Conservation (phyloP, 2,888 invertebrate genomes). For the Eristalinus aeneus region DNA sequence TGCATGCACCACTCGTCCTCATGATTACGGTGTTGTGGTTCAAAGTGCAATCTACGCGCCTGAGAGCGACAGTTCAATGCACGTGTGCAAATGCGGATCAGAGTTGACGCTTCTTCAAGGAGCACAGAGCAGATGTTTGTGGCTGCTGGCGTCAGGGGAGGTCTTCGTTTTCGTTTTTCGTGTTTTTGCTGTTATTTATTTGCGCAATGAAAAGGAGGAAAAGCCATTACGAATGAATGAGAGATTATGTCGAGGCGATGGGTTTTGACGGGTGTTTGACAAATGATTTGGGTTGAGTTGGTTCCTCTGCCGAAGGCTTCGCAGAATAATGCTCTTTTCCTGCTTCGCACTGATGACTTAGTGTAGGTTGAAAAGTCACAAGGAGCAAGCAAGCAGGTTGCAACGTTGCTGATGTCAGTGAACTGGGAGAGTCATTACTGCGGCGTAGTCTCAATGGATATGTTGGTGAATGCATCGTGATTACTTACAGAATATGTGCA, state of each 20-base stretch:
- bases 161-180: neutral
- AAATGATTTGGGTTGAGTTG: neutral
- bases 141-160: neutral
- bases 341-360: neutral
- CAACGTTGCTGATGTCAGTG: neutral
- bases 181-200: neutral
- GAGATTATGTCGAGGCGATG: neutral
- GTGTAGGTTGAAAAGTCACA: neutral
- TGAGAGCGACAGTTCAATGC: constrained; percentile 56
- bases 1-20: constrained; percentile 12
- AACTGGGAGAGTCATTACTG: neutral
- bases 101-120: neutral
- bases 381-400: neutral
- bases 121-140: neutral
- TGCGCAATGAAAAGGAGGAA: neutral
- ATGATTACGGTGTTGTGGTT: constrained; percentile 55
- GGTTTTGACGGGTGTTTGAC: neutral
- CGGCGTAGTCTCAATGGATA: neutral
- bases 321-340: neutral
- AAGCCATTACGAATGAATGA: constrained; percentile 1
- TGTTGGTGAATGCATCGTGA: neutral
- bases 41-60: constrained; percentile 52
- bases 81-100: constrained; percentile 22
- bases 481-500: neutral
- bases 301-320: neutral